phyloP scores from a whole-genome alignment of 2,888 invertebrate species.

The Autographa pulchrina region DNA sequence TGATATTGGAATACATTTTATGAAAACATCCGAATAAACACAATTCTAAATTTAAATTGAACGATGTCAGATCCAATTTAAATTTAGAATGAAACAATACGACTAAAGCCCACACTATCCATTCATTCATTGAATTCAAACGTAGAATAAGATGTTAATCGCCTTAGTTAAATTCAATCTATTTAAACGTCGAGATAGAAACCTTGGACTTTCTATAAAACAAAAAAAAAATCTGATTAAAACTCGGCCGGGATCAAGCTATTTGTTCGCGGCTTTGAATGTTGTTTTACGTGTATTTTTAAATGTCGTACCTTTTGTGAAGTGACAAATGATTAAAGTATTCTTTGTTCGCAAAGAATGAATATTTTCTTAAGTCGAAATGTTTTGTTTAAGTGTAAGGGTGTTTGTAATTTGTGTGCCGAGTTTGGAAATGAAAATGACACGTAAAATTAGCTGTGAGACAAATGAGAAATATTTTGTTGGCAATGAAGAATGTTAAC shows the following conservation, averaged over 20 bases:
- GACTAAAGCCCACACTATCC: conserved; percentile 18
- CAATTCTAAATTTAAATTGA: background rate
- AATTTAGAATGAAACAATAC: conserved; percentile 44
- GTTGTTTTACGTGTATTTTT: conserved; percentile 24
- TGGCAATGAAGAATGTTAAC: too few species aligned
- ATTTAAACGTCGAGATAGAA: conserved; percentile 30
- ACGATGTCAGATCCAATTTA: conserved; percentile 23
- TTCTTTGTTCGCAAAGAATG: conserved; percentile 14
- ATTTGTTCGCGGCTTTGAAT: conserved; percentile 39
- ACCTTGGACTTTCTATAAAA: conserved; percentile 12
- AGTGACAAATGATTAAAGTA: conserved; percentile 20
- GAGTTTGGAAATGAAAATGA: background rate
- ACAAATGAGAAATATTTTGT: background rate
- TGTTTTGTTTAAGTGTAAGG: conserved; percentile 6
- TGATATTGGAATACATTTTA: background rate
- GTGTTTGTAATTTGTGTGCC: background rate
- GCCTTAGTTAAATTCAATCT: conserved; percentile 42
- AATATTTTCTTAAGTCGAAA: background rate
- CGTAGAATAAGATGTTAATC: conserved; percentile 52
- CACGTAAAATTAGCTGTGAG: background rate
- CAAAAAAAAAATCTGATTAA: conserved; percentile 37
- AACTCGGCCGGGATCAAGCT: conserved; percentile 23
- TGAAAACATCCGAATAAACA: conserved; percentile 6
- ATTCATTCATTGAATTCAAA: conserved; percentile 47
- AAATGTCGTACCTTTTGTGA: conserved; percentile 15